Conservation (phyloP, 2,113 vertebrate genomes). For the Hemibates koningsi region DNA sequence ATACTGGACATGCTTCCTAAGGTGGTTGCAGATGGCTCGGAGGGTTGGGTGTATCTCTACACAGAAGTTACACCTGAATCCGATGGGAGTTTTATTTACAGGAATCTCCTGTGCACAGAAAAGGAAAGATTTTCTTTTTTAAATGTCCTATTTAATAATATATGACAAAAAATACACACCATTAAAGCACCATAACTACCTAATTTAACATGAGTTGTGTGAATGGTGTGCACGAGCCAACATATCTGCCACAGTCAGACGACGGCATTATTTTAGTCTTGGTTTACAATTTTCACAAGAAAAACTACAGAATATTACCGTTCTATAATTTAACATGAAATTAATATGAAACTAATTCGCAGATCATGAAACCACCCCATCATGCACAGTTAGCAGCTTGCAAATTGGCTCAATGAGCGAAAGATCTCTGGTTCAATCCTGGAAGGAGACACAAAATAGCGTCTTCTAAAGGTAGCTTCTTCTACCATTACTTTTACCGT, state of each 20-base stretch:
- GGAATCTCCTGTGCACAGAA: slow-evolving; percentile 41
- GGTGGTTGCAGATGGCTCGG: slow-evolving; percentile 96
- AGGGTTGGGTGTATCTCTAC: slow-evolving; percentile 93
- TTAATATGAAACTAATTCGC: not conserved
- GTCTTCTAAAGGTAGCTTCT: not conserved
- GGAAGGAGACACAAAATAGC: not conserved
- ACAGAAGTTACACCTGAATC: slow-evolving; percentile 97
- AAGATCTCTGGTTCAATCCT: not conserved
- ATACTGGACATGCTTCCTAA: slow-evolving; percentile 95
- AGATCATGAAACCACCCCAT: not conserved
- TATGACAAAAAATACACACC: not conserved
- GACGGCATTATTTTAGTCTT: not conserved
- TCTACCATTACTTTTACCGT: not conserved
- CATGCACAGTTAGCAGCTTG: not conserved
- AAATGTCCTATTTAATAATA: not conserved
- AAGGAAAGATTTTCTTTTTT: not conserved
- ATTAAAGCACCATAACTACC: not conserved
- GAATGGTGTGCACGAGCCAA: not conserved
- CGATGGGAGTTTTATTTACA: slow-evolving; percentile 69
- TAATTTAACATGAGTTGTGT: not conserved
- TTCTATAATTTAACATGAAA: not conserved
- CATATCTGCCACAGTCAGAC: not conserved
- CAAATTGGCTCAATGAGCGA: not conserved
- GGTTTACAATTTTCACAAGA: not conserved
- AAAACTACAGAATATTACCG: not conserved